Evolutionary conservation across 2,888 invertebrate species (phyloP).

Genomic region (Augiades crinisus): DNA sequence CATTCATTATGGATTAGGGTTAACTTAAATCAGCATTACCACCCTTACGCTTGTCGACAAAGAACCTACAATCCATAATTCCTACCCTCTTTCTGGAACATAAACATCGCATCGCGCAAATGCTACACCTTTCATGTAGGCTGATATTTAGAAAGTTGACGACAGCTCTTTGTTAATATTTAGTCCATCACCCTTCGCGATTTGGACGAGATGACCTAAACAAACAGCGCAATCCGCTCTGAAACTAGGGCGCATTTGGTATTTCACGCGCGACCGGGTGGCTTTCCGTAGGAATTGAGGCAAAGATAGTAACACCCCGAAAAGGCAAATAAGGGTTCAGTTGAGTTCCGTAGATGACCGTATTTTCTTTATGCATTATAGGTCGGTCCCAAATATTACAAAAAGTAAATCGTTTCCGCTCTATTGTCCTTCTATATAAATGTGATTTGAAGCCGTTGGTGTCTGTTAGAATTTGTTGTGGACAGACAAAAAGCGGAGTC

Average conservation of each 20-base stretch:
- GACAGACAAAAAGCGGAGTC: slow-evolving; percentile 41
- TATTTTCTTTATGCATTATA: slow-evolving; percentile 73
- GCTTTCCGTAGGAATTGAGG: slow-evolving; percentile 73
- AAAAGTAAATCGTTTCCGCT: slow-evolving; percentile 56
- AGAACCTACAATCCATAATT: slow-evolving; percentile 10
- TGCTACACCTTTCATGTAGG: slow-evolving; percentile 19
- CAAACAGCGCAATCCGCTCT: slow-evolving; percentile 72
- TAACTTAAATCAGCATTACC: slow-evolving; percentile 17
- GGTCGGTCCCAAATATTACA: slow-evolving; percentile 58
- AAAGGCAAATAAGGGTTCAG: slow-evolving; percentile 76
- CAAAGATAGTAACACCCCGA: slow-evolving; percentile 72
- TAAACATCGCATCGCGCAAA: slow-evolving; percentile 8
- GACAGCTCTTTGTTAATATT: slow-evolving; percentile 62
- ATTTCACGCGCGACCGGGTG: slow-evolving; percentile 74
- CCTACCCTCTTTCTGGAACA: neutral
- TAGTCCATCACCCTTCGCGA: slow-evolving; percentile 66
- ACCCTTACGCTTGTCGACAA: slow-evolving; percentile 15
- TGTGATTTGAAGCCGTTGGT: slow-evolving; percentile 57
- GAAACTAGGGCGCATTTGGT: slow-evolving; percentile 79
- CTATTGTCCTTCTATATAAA: slow-evolving; percentile 60
- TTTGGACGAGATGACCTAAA: slow-evolving; percentile 62
- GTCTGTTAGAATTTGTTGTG: slow-evolving; percentile 40
- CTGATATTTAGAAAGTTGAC: slow-evolving; percentile 32
- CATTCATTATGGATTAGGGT: slow-evolving; percentile 23
- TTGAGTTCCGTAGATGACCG: slow-evolving; percentile 66